Percentiles rank a stretch among this genome's conserved stretches.
Conservation (phyloP, 2,113 vertebrate genomes). For the Ageneiosus marmoratus region DNA sequence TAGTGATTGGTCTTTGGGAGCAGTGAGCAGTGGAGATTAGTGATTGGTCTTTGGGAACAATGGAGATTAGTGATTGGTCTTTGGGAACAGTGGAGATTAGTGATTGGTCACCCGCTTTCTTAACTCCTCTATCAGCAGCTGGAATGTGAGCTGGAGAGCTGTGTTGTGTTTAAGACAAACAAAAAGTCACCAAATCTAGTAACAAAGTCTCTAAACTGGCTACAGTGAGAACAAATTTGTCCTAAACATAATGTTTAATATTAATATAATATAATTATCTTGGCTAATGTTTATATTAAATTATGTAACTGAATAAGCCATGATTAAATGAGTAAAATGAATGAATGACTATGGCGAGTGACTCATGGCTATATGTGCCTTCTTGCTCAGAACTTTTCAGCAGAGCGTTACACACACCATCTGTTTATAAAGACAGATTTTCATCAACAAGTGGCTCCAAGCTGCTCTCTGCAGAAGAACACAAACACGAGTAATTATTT, state of each 20-base stretch:
- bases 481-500: background rate
- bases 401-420: background rate
- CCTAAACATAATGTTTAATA: background rate
- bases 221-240: too few relatives aligned
- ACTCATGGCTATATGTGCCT: background rate
- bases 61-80: background rate
- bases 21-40: too few relatives aligned
- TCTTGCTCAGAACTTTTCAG: background rate
- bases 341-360: background rate
- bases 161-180: background rate
- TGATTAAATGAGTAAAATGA: background rate
- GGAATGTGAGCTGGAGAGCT: background rate
- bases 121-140: background rate
- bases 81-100: background rate
- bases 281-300: background rate
- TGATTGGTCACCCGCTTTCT: background rate
- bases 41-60: too few relatives aligned
- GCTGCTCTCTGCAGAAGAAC: background rate
- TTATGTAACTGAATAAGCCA: background rate
- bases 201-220: background rate
- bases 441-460: background rate
- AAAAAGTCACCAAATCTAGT: background rate
- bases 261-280: background rate
- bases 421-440: background rate
- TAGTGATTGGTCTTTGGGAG: background rate